phyloP scores from a whole-genome alignment of 2,113 vertebrate genomes.

The Bothrops jararaca region DNA sequence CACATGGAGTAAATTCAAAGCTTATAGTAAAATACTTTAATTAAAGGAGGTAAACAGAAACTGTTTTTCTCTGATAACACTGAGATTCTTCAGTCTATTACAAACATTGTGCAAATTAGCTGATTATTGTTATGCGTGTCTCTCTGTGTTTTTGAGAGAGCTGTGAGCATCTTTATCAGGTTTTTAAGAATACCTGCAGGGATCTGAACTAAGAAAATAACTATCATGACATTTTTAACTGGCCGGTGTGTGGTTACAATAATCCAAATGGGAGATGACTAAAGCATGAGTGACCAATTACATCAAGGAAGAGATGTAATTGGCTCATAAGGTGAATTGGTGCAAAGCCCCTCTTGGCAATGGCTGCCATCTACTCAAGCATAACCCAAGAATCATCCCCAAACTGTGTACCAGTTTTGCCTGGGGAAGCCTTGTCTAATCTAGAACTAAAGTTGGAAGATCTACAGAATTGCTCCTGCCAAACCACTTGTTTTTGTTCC shows the following conservation, averaged over 20 bases:
- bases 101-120: neutral
- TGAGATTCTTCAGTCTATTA: neutral
- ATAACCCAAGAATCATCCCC: neutral
- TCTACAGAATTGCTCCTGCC: neutral
- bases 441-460: neutral
- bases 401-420: neutral
- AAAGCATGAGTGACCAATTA: neutral
- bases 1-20: conserved; percentile 25
- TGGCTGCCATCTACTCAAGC: neutral
- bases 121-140: neutral
- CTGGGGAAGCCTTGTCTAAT: neutral
- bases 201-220: conserved; percentile 2
- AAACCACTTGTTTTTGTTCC: neutral
- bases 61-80: neutral
- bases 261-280: neutral
- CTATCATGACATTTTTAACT: neutral
- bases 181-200: neutral
- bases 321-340: neutral
- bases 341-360: neutral
- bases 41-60: conserved; percentile 15
- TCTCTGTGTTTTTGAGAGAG: conserved; percentile 2
- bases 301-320: neutral
- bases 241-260: neutral
- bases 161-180: rapidly evolving
- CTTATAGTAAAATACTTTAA: neutral